phyloP scores from a whole-genome alignment of 1,140 invertebrate genomes.

The Magallana ariakensis region DNA sequence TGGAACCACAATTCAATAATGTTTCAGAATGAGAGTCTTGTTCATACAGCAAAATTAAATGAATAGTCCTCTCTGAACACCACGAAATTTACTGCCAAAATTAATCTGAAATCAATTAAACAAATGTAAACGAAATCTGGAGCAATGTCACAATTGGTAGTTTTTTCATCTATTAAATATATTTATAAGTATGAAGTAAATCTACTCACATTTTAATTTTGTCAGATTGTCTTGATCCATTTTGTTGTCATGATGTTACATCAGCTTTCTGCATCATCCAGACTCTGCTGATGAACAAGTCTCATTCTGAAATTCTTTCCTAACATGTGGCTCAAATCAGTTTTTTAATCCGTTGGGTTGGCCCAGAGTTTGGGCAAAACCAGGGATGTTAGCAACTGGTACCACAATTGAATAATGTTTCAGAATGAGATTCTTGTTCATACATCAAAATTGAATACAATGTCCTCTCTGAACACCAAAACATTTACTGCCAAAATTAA shows the following conservation, averaged over 20 bases:
- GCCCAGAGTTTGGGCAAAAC: background rate
- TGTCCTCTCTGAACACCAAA: background rate
- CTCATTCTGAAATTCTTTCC: background rate
- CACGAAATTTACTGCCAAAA: no score
- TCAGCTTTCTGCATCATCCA: background rate
- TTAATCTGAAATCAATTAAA: no score
- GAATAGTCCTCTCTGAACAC: no score
- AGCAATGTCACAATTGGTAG: no score
- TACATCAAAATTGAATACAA: background rate
- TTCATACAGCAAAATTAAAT: background rate
- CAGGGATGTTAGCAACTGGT: background rate
- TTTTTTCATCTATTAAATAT: no score
- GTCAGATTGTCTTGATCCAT: background rate
- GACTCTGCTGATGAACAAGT: background rate
- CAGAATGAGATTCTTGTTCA: background rate
- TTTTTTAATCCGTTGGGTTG: no score
- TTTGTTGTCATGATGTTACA: background rate
- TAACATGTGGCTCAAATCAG: no score
- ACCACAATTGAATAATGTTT: background rate
- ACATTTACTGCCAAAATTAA: background rate
- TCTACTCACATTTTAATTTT: no score
- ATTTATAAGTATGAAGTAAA: no score
- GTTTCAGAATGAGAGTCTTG: no score
- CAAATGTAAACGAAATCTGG: no score
- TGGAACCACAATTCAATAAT: no score